phyloP scores from a whole-genome alignment of 1,140 invertebrate species.

The Limonius californicus region DNA sequence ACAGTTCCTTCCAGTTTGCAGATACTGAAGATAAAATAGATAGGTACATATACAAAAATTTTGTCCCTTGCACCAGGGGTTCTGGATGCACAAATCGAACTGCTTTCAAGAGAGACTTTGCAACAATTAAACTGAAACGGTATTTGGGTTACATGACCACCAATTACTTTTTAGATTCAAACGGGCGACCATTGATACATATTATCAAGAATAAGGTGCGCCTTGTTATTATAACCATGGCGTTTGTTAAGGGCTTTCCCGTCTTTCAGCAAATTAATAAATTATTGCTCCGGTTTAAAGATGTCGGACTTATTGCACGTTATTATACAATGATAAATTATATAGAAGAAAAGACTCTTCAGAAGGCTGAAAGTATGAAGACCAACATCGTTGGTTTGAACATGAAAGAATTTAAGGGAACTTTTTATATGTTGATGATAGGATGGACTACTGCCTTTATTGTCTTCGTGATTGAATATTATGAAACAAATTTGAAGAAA shows the following conservation, averaged over 20 bases:
- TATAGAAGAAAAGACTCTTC: no score
- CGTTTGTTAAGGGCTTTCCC: not conserved
- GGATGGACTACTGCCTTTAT: no score
- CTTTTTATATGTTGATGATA: no score
- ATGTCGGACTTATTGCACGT: no score
- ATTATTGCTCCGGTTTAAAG: not conserved
- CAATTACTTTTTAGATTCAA: not conserved
- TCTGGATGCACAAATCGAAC: not conserved
- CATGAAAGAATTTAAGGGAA: no score
- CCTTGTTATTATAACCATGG: not conserved
- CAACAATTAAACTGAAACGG: not conserved
- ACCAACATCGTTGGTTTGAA: no score
- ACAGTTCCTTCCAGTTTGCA: not conserved
- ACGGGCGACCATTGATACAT: not conserved
- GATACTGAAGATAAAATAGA: not conserved
- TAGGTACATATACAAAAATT: not conserved
- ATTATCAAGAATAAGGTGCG: not conserved
- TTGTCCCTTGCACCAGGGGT: not conserved
- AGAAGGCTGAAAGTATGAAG: no score
- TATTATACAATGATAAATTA: no score
- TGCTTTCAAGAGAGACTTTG: not conserved
- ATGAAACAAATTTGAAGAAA: no score
- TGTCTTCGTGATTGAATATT: no score
- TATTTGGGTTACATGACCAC: not conserved
- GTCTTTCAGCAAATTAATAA: not conserved